A percentile compares a stretch with the other conserved stretches of the same genome.
These are phyloP conservation scores for Myrmecobius fasciatus DNA, from an alignment of 2,113 vertebrate species.

Conservation along the genomic window DNA sequence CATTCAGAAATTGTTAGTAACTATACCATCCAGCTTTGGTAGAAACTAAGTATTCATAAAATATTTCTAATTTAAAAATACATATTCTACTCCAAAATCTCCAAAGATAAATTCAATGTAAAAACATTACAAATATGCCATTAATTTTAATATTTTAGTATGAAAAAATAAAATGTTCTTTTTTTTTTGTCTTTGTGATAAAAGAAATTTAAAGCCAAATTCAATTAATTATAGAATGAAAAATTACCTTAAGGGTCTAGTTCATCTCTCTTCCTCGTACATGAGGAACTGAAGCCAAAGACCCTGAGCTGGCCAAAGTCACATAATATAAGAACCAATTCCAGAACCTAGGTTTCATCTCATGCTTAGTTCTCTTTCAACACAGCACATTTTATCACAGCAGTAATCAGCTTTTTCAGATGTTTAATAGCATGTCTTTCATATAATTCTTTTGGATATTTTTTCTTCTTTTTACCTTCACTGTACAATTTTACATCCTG, in stretches of 20 bases:
- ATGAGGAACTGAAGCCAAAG: background rate
- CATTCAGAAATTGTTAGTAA: slow-evolving; percentile 48
- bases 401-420: background rate
- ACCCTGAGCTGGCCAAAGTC: background rate
- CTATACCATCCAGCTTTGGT: background rate
- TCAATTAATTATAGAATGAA: background rate
- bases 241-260: background rate
- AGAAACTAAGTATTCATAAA: background rate
- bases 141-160: background rate
- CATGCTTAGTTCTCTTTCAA: background rate
- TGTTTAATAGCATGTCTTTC: background rate
- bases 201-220: background rate
- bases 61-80: background rate
- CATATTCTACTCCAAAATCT: background rate
- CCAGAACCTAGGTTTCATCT: background rate
- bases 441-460: background rate
- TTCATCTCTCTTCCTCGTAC: background rate
- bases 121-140: background rate
- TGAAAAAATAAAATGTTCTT: background rate
- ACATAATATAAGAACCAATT: background rate
- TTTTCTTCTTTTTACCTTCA: background rate
- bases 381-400: background rate
- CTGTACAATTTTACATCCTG: slow-evolving; percentile 7
- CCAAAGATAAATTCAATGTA: background rate
- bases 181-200: background rate